Evolutionary conservation across 2,113 vertebrate genomes (phyloP), one percentile per base, ranked within the genome.

Genomic region (Aptenodytes forsteri): DNA sequence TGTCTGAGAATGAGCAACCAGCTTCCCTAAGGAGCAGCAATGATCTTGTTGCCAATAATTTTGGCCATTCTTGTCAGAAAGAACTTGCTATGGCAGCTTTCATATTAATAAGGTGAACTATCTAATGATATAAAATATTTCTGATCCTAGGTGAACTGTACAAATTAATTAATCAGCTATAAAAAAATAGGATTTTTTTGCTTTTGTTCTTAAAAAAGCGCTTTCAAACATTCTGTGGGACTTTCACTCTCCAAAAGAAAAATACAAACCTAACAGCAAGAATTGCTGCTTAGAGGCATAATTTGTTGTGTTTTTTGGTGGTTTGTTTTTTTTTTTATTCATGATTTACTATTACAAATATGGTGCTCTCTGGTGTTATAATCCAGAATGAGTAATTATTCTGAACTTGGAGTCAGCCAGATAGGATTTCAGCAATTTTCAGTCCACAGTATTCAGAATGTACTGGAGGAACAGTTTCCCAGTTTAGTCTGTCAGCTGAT

Each of bases 141-240:
- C 15, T 73, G 10, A 65, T 36, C 8, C 13, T 25, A 52, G 3
- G 3, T 50, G 20, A 77, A 58, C 3, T 32, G 21, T 26, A 52
- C 13, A 40, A 64, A 72, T 38, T 73, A 83, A 25, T 70, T 56
- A 67, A 78, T 34, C 69, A 44, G 4, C 7, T 85, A 7, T 30
- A 62, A 34, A 25, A 73, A 84, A 12, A 25, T 1, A 0, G 9
- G 7, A 14, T 10, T 13, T 7, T 30, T 70, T 71, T 67, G 1
- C 8, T 83, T 70, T 40, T 5, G 0, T 56, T 78, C 19, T n/a
- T 42, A 50, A 42, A 2, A 54, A 69, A 62, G 2, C 0, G 2
- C 12, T 86, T 92, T 38, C 4, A 27, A 71, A 71, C 4, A 25
- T 62, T 55, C 13, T 8, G 1, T 56, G 11, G 0, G 6, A 10